Base-by-base conservation (phyloP, 2,797 vertebrate species). In the Artibeus lituratus region DNA sequence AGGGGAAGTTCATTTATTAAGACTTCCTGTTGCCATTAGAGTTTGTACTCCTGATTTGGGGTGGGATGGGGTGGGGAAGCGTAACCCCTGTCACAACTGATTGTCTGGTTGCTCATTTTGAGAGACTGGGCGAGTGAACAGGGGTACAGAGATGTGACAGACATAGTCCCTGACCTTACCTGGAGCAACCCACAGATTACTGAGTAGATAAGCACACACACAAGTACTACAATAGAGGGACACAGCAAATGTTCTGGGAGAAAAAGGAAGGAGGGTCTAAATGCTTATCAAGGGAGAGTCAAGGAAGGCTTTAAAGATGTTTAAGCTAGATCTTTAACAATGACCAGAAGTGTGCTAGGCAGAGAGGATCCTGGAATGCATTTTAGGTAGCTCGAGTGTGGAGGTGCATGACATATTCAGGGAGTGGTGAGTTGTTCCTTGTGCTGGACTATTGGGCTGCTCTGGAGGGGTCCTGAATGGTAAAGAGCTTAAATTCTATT, bases 1-100 rank as follows among this genome's bases (percentile, higher is more conserved):
- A 93, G 37, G n/a, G 70, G 67, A 95, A 89, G 74, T 72, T 94
- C 70, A 59, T 62, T 29, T 86, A 5, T 55, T 90, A 84, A 90
- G 51, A 84, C n/a, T 96, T 96, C 62, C 57, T 94, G 35, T 86
- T 87, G 83, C 37, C 42, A 29, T 90, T 86, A 70, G 53, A 91
- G 16, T 95, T 83, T 90, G 35, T 22, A 42, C 39, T 96, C 39
- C 37, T 73, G 76, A 72, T 35, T 24, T 12, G 14, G 10, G 22
- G 18, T 16, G 44, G 11, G 7, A 3, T 8, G 29, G 5, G 91
- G 15, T 42, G 19, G n/a, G 5, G 10, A 90, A 5, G 7, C 85
- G 15, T 51, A 44, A 57, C 32, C 24, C 24, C 55, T 90, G 37
- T 90, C 72, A 87, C 37, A 39, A 57, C 65, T 91, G 57, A 81